Base-by-base conservation (phyloP, 2,888 invertebrate genomes). In the Meliscaeva auricollis region DNA sequence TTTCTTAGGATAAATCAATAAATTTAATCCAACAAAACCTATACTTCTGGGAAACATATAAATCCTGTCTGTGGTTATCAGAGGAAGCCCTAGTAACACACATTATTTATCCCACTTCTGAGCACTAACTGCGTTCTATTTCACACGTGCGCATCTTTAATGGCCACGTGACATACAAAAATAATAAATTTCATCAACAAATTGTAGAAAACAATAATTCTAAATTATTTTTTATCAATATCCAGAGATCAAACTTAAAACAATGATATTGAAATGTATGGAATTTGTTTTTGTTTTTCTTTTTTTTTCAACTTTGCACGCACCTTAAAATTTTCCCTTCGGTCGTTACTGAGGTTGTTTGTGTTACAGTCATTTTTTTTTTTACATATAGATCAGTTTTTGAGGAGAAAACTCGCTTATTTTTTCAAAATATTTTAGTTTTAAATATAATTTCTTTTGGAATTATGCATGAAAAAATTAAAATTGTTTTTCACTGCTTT, bases 271-370 rank as follows among this genome's bases (percentile, higher is more conserved):
- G 11, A 50, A 22, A 60, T n/a, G n/a, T 17, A 9, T 6, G 38
- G 11, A 26, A 26, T 44, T 35, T 56, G 15, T 35, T 41, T 48
- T 13, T 26, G 6, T 2, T 52, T 15, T 30, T 30, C 26, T 26
- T 32, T 41, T 32, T 41, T 13, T 69, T 62, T 30, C 3, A 17
- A 41, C 41, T 70, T 69, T 30, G 3, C 46, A 84, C 84, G 80
- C 84, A 84, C 84, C 84, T 84, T 76, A 79, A 80, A 75, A 72
- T 80, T 72, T 68, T 70, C 48, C 66, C 66, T 68, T 80, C 80
- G 60, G 72, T 70, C 32, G 74, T 84, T 22, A 72, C 66, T 60
- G 84, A 80, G 79, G 80, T 84, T 75, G 79, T 84, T 84, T 75
- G 75, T 41, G 84, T 79, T 60, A 80, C 46, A 13, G 46, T 80